Evolutionary conservation across 1,140 invertebrate species (phyloP).

Genomic region (Microplitis demolitor): DNA sequence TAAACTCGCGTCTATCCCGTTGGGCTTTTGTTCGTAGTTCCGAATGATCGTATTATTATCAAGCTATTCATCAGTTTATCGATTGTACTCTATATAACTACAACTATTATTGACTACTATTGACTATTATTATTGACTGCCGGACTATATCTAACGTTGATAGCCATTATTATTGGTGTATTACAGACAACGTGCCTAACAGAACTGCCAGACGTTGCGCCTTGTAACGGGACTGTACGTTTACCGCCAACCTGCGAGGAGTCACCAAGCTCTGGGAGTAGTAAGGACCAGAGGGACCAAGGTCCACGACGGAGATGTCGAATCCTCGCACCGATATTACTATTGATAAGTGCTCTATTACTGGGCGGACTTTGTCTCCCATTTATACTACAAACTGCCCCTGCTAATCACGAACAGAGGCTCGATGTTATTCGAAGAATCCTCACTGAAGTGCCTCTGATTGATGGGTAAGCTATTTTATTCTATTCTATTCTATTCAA

Average conservation of each 20-base stretch:
- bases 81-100: too few relatives aligned
- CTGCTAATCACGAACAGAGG: slow-evolving; percentile 60
- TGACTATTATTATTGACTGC: slow-evolving; percentile 10
- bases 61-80: too few relatives aligned
- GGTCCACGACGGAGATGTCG: slow-evolving; percentile 55
- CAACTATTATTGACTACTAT: too few relatives aligned
- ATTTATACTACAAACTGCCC: slow-evolving; percentile 58
- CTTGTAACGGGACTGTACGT: slow-evolving; percentile 59
- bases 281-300: slow-evolving; percentile 54
- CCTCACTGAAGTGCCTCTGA: slow-evolving; percentile 66
- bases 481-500: background rate
- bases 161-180: slow-evolving; percentile 24
- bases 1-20: too few relatives aligned
- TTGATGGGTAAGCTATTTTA: slow-evolving; percentile 63
- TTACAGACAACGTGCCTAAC: slow-evolving; percentile 63
- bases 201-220: slow-evolving; percentile 61
- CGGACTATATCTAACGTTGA: background rate
- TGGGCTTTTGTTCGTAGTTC: too few relatives aligned
- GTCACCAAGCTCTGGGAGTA: slow-evolving; percentile 55
- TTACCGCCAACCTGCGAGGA: slow-evolving; percentile 56
- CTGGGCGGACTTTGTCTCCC: slow-evolving; percentile 61
- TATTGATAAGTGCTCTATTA: slow-evolving; percentile 56
- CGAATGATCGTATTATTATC: too few relatives aligned
- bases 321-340: slow-evolving; percentile 54
- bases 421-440: slow-evolving; percentile 64